phyloP scores from a whole-genome alignment of 1,140 invertebrate genomes.

The Drosophila virilis region DNA sequence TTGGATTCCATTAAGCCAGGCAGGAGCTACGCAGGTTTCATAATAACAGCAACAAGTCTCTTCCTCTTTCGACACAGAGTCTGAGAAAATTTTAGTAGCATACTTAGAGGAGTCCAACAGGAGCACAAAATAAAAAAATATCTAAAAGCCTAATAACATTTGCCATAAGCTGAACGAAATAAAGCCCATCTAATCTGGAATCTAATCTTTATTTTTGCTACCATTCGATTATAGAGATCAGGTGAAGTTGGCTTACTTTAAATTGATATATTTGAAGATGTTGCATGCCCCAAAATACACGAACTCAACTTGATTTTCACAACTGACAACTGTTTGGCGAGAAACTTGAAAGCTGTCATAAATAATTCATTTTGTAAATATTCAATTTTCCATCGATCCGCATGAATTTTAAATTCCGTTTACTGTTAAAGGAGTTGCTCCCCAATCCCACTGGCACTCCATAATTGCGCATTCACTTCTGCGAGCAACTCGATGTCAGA shows the following conservation, averaged over 20 bases:
- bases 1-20: too few species aligned
- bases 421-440: slow-evolving; percentile 7
- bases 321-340: slow-evolving; percentile 4
- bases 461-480: slow-evolving; percentile 18
- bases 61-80: too few species aligned
- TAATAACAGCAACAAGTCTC: too few species aligned
- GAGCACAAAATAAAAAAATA: too few species aligned
- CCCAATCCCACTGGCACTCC: slow-evolving; percentile 4
- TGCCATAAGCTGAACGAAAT: too few species aligned
- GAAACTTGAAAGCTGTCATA: neutral
- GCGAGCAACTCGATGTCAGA: slow-evolving; percentile 2
- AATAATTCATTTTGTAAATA: neutral
- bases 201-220: too few species aligned
- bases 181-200: too few species aligned
- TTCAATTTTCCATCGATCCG: neutral
- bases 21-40: too few species aligned
- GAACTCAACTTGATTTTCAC: neutral
- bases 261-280: neutral
- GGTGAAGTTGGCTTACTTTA: neutral
- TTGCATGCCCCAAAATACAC: neutral
- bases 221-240: too few species aligned
- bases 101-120: too few species aligned
- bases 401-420: neutral
- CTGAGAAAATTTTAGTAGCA: too few species aligned
- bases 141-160: too few species aligned